A percentile compares a stretch with the other conserved stretches of the same genome.
Evolutionary conservation across 2,797 vertebrate genomes (phyloP).

Genomic region (Sebastes nivosus): DNA sequence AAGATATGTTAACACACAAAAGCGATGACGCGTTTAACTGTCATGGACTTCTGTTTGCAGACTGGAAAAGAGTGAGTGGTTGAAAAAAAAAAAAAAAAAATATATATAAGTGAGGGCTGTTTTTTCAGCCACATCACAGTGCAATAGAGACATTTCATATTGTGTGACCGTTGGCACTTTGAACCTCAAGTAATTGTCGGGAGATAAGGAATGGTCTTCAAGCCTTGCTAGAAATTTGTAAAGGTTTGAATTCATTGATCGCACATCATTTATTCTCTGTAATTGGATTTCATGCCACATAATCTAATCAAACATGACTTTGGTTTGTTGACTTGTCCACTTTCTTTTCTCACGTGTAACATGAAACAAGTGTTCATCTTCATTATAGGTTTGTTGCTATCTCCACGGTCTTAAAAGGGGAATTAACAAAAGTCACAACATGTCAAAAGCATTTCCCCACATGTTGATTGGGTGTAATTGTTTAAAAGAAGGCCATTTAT

Average conservation of each 20-base stretch:
- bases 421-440: not conserved
- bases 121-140: constrained; percentile 66
- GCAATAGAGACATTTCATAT: constrained; percentile 77
- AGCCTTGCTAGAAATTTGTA: constrained; percentile 49
- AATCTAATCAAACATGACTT: constrained; percentile 43
- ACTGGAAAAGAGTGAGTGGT: constrained; percentile 50
- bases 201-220: constrained; percentile 28
- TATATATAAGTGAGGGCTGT: constrained; percentile 49
- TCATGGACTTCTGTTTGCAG: constrained; percentile 52
- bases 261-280: constrained; percentile 39
- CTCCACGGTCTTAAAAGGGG: constrained; percentile 3
- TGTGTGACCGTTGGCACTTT: constrained; percentile 65
- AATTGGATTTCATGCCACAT: constrained; percentile 44
- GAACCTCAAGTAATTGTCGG: constrained; percentile 50
- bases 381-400: constrained; percentile 12
- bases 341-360: constrained; percentile 15
- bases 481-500: constrained; percentile 14
- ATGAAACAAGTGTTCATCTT: constrained; percentile 3
- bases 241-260: constrained; percentile 42
- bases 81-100: constrained; percentile 1
- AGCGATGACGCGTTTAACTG: constrained; percentile 25
- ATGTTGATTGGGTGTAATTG: constrained; percentile 13
- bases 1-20: constrained; percentile 51
- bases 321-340: constrained; percentile 32
- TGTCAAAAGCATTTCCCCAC: not conserved